Evolutionary conservation across 1,140 invertebrate species (phyloP).

Genomic region (Halesus radiatus): DNA sequence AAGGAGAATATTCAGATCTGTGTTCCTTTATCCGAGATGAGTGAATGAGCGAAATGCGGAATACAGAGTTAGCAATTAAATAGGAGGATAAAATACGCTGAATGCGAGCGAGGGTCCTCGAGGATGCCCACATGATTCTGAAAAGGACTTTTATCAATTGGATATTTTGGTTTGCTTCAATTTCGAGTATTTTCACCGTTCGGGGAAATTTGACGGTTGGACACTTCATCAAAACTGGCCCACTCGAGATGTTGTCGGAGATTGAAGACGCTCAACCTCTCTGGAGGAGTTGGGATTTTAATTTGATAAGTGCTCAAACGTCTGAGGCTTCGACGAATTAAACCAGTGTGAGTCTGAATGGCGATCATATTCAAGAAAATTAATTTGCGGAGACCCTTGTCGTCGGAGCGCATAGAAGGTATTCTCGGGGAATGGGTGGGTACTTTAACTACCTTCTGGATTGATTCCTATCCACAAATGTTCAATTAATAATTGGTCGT

Average conservation of each 20-base stretch:
- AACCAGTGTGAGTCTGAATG: background rate
- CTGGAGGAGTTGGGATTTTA: conserved; percentile 5
- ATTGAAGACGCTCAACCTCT: background rate
- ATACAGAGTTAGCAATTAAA: conserved; percentile 24
- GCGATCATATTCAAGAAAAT: background rate
- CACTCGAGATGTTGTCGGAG: background rate
- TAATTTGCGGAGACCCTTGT: background rate
- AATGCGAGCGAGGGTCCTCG: background rate
- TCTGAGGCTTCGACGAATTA: background rate
- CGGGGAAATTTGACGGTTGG: conserved; percentile 7
- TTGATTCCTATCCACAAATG: too few species aligned
- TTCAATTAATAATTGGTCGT: too few species aligned
- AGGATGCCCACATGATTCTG: conserved; percentile 12
- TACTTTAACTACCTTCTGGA: too few species aligned
- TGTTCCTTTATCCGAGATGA: background rate
- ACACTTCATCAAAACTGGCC: conserved; percentile 31
- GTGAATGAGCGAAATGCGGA: background rate
- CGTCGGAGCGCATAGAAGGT: too few species aligned
- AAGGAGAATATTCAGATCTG: background rate
- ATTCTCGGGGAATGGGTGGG: too few species aligned
- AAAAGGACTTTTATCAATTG: conserved; percentile 33
- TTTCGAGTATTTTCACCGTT: background rate
- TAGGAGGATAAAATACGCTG: background rate
- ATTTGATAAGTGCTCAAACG: background rate
- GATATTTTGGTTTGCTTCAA: conserved; percentile 17